Percentiles rank a stretch among this genome's conserved stretches.
Evolutionary conservation across 2,113 vertebrate species (phyloP).

Genomic region (Malurus cyaneus): DNA sequence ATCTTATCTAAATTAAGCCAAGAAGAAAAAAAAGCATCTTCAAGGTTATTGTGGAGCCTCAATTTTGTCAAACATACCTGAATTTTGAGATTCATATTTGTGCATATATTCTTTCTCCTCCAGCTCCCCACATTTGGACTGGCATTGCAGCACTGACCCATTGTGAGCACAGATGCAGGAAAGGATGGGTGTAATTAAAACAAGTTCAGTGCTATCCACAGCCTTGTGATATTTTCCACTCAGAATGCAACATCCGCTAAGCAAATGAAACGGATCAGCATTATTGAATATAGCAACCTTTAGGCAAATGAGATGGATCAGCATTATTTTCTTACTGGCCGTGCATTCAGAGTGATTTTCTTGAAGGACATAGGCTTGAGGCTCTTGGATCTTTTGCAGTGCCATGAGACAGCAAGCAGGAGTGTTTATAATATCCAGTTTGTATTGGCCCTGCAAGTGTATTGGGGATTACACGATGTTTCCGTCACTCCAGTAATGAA

Average conservation of each 20-base stretch:
- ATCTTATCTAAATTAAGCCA: not conserved
- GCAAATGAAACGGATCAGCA: not conserved
- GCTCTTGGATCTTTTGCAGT: not conserved
- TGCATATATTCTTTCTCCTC: not conserved
- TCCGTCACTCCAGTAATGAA: not conserved
- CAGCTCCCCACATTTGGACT: not conserved
- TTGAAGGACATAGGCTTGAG: not conserved
- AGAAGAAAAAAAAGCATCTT: not conserved
- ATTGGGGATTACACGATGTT: not conserved
- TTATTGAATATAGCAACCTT: constrained; percentile 23
- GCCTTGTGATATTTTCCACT: not conserved
- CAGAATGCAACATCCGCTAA: not conserved
- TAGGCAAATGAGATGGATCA: constrained; percentile 1
- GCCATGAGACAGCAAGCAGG: not conserved
- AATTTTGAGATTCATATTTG: not conserved
- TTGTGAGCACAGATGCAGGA: not conserved
- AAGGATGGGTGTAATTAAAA: not conserved
- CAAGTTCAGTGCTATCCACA: not conserved
- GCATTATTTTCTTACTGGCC: not conserved
- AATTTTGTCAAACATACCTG: not conserved
- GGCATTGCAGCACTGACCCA: not conserved
- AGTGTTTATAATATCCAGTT: not conserved
- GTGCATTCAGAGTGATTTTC: not conserved
- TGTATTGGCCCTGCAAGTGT: not conserved
- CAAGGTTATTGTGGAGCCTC: not conserved